These are phyloP conservation scores for Lacerta viridis DNA, from an alignment of 2,797 vertebrate genomes.

Conservation along the genomic window DNA sequence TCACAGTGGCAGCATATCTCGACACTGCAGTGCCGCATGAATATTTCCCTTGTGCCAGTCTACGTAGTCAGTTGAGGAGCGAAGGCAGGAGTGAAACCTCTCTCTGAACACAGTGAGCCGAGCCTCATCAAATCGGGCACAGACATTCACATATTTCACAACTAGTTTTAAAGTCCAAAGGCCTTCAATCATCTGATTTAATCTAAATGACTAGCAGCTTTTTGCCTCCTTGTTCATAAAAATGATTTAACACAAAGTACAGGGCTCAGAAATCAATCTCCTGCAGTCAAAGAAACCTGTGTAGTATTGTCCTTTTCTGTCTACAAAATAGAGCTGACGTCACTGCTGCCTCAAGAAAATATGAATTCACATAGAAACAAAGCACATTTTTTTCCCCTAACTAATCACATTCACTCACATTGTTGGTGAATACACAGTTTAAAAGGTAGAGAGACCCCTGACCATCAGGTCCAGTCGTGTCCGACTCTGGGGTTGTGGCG, in stretches of 20 bases:
- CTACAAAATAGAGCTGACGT: background rate
- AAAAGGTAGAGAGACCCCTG: too few relatives aligned
- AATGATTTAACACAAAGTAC: constrained; percentile 38
- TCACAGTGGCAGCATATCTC: background rate
- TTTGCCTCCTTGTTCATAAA: constrained; percentile 48
- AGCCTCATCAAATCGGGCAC: constrained; percentile 12
- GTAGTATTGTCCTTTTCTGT: constrained; percentile 5
- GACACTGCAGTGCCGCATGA: background rate
- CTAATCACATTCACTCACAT: background rate
- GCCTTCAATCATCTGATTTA: constrained; percentile 55
- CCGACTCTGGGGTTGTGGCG: too few relatives aligned
- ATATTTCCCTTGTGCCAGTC: background rate
- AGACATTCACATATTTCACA: constrained; percentile 39
- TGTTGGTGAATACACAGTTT: background rate
- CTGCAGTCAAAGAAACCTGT: constrained; percentile 14
- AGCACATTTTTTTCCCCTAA: background rate
- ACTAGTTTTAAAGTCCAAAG: constrained; percentile 34
- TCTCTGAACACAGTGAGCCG: background rate
- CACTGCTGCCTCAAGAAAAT: background rate
- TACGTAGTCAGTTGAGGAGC: background rate
- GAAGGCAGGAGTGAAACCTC: background rate
- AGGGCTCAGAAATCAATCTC: constrained; percentile 23
- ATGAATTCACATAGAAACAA: constrained; percentile 16
- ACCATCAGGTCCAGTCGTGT: too few relatives aligned
- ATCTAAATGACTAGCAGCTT: constrained; percentile 42